Evolutionary conservation across 2,797 vertebrate genomes (phyloP), one percentile per base, ranked within the genome.

Genomic region (Liparis tanakae): DNA sequence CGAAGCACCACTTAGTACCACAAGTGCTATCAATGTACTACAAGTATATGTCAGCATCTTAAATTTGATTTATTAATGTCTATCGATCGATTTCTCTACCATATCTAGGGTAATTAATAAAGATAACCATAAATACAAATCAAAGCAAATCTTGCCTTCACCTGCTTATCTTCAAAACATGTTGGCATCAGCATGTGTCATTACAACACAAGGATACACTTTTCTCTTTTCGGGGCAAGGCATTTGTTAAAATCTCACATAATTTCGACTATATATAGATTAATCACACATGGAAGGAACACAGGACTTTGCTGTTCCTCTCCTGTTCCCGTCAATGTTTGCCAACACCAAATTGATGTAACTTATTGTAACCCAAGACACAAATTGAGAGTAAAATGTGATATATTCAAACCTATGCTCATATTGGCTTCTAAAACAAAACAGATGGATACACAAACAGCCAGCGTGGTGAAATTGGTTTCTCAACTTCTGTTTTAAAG

Each of bases 1-100:
- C 50, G 15, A 66, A 71, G 30, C 43, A 57, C 53, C 67, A 62
- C 30, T 44, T 18, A 39, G 12, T 33, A 17, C 15, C 62, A 44
- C 20, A 36, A 44, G 5, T 48, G 4, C 51, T 30, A 12, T 51
- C 6, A 12, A 1, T 53, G 10, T 25, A 53, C 12, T 5, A 51
- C 20, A 51, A 22, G 48, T 3, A 57, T 18, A n/a, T 54, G 7
- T 13, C 46, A 37, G 25, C 7, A 61, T 51, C 44, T 17, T 1
- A 5, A 1, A 36, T 30, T 43, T 50, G 1, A 63, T 41, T 65
- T 4, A 59, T 15, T 57, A 17, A 17, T 34, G 22, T 44, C 0
- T n/a, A 4, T 13, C 6, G 20, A 1, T 44, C 1, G 34, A 7
- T 59, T 59, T 57, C 34, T 9, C 6, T 53, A 17, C 0, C 14